A percentile compares a stretch with the other conserved stretches of the same genome.
Conservation (phyloP, 2,888 invertebrate genomes). For the Byasa hedistus region DNA sequence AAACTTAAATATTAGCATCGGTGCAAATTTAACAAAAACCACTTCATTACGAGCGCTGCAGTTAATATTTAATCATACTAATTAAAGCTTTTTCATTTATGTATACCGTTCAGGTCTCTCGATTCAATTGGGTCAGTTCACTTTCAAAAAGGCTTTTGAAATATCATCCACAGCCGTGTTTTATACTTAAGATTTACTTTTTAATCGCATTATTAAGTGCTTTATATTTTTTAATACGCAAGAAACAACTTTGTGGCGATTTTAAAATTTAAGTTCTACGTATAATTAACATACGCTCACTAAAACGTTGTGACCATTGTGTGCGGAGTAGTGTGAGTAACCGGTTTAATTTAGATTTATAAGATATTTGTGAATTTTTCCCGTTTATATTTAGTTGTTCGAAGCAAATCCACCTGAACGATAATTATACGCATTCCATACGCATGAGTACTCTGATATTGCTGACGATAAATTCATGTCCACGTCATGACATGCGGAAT, state of each 20-base stretch:
- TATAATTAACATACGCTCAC: neutral
- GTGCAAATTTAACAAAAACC: neutral
- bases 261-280: neutral
- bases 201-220: neutral
- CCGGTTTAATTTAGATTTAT: neutral
- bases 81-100: conserved; percentile 10
- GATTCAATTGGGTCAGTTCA: conserved; percentile 6
- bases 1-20: neutral
- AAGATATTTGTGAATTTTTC: conserved; percentile 5
- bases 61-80: conserved; percentile 4
- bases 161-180: conserved; percentile 14
- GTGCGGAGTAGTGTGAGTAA: neutral
- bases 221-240: neutral
- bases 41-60: neutral
- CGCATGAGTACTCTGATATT: conserved; percentile 4
- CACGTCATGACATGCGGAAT: conserved; percentile 2
- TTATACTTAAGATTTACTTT: neutral
- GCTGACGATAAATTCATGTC: conserved; percentile 1
- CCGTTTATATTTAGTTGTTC: neutral
- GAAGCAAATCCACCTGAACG: conserved; percentile 6
- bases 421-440: conserved; percentile 16
- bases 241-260: neutral
- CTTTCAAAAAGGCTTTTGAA: conserved; percentile 5
- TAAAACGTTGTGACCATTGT: neutral
- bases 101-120: neutral